Evolutionary conservation across 2,797 vertebrate species (phyloP).

Genomic region (Myotis findleyi): DNA sequence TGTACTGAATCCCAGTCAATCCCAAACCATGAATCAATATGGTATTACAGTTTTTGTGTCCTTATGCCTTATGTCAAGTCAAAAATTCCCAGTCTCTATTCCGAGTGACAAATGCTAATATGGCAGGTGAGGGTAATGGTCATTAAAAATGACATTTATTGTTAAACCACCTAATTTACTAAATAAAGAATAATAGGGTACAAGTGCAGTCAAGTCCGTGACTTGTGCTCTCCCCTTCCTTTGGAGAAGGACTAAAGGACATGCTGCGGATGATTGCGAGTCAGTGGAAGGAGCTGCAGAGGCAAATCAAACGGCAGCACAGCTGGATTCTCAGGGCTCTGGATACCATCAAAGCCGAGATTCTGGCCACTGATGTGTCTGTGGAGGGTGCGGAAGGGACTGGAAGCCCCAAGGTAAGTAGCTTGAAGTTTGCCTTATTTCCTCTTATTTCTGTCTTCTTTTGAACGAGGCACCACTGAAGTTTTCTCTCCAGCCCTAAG

Average conservation of each 20-base stretch:
- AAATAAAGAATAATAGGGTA: conserved; percentile 58
- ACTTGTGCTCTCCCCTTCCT: conserved; percentile 79
- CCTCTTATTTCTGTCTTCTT: conserved; percentile 87
- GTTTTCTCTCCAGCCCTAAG: conserved; percentile 89
- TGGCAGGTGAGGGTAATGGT: background rate
- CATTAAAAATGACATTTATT: background rate
- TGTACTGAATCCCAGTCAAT: background rate
- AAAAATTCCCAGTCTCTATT: background rate
- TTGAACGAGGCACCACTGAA: conserved; percentile 90
- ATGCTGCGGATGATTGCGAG: conserved; percentile 96
- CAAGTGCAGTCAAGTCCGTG: conserved; percentile 64
- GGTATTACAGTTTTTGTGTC: background rate
- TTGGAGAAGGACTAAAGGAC: conserved; percentile 94
- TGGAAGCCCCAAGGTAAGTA: conserved; percentile 92
- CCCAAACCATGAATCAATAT: background rate
- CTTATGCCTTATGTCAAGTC: background rate
- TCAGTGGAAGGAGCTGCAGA: conserved; percentile 98
- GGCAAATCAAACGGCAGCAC: conserved; percentile 97
- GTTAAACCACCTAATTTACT: conserved; percentile 60
- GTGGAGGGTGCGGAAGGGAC: conserved; percentile 88
- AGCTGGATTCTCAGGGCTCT: conserved; percentile 97
- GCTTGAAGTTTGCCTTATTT: conserved; percentile 87
- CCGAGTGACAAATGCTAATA: conserved; percentile 8
- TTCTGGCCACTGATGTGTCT: conserved; percentile 92
- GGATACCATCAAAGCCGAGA: conserved; percentile 95